phyloP scores from a whole-genome alignment of 2,113 vertebrate species.

The Coracopsis vasa region DNA sequence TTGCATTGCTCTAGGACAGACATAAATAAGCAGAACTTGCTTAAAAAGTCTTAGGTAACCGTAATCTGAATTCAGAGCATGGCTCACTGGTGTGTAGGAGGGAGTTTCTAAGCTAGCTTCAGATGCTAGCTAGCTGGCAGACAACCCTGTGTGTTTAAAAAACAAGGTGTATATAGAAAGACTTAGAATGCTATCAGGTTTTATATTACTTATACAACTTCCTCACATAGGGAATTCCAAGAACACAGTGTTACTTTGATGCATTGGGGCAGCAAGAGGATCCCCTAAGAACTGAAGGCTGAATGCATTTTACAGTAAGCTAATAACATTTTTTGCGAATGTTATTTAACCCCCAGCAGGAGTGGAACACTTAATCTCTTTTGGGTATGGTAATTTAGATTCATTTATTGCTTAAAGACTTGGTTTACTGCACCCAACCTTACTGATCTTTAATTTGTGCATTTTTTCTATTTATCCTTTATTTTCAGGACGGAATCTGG shows the following conservation, averaged over 20 bases:
- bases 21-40: conserved; percentile 12
- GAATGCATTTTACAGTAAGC: neutral
- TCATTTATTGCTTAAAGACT: neutral
- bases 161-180: neutral
- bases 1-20: neutral
- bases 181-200: neutral
- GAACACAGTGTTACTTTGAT: neutral
- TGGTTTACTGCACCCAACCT: neutral
- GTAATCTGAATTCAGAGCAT: conserved; percentile 48
- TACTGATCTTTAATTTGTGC: neutral
- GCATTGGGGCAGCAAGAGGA: neutral
- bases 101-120: conserved; percentile 47
- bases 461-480: neutral
- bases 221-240: neutral
- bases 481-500: neutral
- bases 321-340: neutral
- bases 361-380: neutral
- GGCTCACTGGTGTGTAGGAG: conserved; percentile 55
- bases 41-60: conserved; percentile 46
- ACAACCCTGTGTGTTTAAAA: neutral
- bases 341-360: neutral
- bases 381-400: neutral
- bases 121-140: conserved; percentile 49
- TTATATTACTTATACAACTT: neutral
- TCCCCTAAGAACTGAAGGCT: neutral